These are phyloP conservation scores for Gasterosteus aculeatus DNA, from an alignment of 2,113 vertebrate genomes.

Conservation along the genomic window DNA sequence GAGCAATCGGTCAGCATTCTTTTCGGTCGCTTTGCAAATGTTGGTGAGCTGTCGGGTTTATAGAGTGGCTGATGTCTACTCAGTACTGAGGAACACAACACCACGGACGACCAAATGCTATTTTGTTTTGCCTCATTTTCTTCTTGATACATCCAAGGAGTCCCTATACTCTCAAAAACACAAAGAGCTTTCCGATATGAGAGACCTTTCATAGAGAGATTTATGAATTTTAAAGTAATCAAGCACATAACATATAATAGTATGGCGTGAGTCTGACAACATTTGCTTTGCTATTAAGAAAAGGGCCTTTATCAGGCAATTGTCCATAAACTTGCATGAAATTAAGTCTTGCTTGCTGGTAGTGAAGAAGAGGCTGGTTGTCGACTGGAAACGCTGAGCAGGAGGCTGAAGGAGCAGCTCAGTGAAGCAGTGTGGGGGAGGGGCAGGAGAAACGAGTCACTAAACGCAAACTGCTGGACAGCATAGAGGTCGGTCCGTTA, in stretches of 20 bases:
- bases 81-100: neutral
- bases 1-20: conserved; percentile 8
- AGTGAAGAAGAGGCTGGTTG: conserved; percentile 11
- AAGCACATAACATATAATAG: neutral
- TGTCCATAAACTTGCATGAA: neutral
- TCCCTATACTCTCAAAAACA: neutral
- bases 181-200: neutral
- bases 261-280: neutral
- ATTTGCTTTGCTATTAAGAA: neutral
- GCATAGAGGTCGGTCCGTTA: neutral
- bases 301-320: neutral
- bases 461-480: conserved; percentile 25
- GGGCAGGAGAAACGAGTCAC: conserved; percentile 7
- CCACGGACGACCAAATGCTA: neutral
- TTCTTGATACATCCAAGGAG: neutral
- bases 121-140: neutral
- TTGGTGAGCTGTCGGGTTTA: conserved; percentile 7
- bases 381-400: conserved; percentile 10
- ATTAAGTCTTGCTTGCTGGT: conserved; percentile 1
- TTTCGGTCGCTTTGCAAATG: conserved; percentile 2
- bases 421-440: conserved; percentile 27
- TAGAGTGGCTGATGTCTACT: conserved; percentile 9
- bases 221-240: neutral
- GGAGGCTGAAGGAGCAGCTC: conserved; percentile 24
- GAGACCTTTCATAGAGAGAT: neutral